These are phyloP conservation scores for Sander vitreus DNA, from an alignment of 2,113 vertebrate species.

Conservation along the genomic window DNA sequence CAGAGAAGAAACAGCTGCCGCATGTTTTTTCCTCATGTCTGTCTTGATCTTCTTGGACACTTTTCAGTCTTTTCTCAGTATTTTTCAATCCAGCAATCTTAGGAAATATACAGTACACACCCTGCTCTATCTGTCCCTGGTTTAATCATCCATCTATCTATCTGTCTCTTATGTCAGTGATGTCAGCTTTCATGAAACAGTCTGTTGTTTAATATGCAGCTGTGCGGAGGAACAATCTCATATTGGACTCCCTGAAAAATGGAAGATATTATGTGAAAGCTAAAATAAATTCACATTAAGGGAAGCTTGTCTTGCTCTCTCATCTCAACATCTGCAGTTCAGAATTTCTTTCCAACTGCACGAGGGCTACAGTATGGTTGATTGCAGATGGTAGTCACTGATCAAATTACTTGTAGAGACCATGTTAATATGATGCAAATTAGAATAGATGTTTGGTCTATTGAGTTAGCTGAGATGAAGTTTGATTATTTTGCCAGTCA, in stretches of 20 bases:
- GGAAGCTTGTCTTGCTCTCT: not conserved
- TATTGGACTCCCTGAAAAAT: conserved; percentile 13
- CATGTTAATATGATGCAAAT: not conserved
- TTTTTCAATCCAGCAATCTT: not conserved
- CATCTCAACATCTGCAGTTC: not conserved
- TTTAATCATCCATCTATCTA: conserved; percentile 41
- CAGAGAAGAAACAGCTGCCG: not conserved
- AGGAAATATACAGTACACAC: conserved; percentile 18
- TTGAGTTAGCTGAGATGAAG: not conserved
- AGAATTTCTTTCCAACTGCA: not conserved
- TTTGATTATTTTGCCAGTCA: not conserved
- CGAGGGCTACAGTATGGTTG: not conserved
- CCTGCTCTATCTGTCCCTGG: conserved; percentile 48
- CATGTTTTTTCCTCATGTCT: not conserved
- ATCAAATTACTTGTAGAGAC: not conserved
- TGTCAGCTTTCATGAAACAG: conserved; percentile 52
- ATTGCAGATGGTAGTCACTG: not conserved
- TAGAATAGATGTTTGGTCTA: not conserved
- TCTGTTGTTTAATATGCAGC: conserved; percentile 68
- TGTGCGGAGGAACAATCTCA: conserved; percentile 35
- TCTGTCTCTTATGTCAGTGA: conserved; percentile 40
- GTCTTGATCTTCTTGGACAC: not conserved
- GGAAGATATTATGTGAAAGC: conserved; percentile 14
- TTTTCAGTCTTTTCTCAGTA: not conserved
- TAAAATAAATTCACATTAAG: not conserved